Conservation (phyloP, 2,113 vertebrate genomes). For the Ameiurus melas region DNA sequence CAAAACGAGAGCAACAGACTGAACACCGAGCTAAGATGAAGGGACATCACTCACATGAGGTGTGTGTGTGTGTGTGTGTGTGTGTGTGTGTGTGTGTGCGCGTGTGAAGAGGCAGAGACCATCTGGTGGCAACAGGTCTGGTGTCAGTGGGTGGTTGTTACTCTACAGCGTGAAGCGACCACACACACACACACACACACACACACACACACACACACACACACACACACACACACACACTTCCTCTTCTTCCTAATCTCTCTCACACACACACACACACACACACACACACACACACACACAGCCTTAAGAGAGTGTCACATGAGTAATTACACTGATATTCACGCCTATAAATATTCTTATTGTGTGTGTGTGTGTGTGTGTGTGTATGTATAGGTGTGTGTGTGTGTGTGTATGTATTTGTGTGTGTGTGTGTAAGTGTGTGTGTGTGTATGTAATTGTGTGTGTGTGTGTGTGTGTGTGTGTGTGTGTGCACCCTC, state of each 20-base stretch:
- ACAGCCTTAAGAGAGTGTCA: background rate
- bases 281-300: background rate
- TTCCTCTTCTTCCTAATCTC: background rate
- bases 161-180: slow-evolving; percentile 53
- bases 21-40: slow-evolving; percentile 47
- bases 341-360: background rate
- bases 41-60: slow-evolving; percentile 26
- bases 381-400: too few relatives aligned
- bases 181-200: slow-evolving; percentile 1
- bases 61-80: background rate
- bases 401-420: background rate
- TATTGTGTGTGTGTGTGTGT: background rate
- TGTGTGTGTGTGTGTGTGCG: slow-evolving; percentile 32
- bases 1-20: slow-evolving; percentile 21
- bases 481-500: background rate
- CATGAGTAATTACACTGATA: background rate
- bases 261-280: background rate
- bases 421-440: background rate
- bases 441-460: background rate
- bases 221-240: background rate
- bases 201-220: too few relatives aligned
- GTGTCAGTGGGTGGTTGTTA: slow-evolving; percentile 64
- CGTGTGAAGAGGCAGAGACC: slow-evolving; percentile 53
- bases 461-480: background rate
- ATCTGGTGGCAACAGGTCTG: slow-evolving; percentile 74